Percentiles rank a stretch among this genome's conserved stretches.
phyloP scores from a whole-genome alignment of 2,888 invertebrate species.

The Limnephilus marmoratus region DNA sequence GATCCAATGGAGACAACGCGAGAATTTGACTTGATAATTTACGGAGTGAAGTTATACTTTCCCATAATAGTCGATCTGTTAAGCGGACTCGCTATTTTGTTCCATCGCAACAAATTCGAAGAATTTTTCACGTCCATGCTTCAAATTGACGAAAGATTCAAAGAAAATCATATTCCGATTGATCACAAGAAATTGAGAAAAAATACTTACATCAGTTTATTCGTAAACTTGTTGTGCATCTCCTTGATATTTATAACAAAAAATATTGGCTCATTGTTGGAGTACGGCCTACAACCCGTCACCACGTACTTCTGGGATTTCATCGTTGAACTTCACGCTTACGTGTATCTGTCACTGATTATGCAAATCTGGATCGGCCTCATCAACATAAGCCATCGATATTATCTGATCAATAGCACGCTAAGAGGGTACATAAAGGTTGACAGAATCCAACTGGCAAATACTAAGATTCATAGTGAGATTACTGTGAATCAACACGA shows the following conservation, averaged over 20 bases:
- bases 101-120: conserved; percentile 31
- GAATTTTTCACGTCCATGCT: conserved; percentile 37
- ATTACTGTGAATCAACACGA: conserved; percentile 43
- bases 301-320: not conserved
- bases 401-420: conserved; percentile 29
- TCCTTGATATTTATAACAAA: not conserved
- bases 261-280: not conserved
- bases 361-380: conserved; percentile 36
- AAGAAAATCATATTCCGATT: conserved; percentile 25
- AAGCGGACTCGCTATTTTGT: conserved; percentile 21
- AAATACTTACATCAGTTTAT: not conserved
- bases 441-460: not conserved
- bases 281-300: not conserved
- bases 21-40: conserved; percentile 44
- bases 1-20: not conserved
- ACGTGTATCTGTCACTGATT: conserved; percentile 32
- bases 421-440: not conserved
- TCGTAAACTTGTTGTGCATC: not conserved
- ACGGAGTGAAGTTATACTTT: conserved; percentile 28
- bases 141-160: conserved; percentile 47
- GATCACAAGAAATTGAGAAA: conserved; percentile 21
- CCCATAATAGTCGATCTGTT: conserved; percentile 21
- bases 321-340: not conserved
- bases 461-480: not conserved
- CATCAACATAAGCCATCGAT: conserved; percentile 38